Evolutionary conservation across 2,113 vertebrate genomes (phyloP).

Genomic region (Phalacrocorax pelagicus): DNA sequence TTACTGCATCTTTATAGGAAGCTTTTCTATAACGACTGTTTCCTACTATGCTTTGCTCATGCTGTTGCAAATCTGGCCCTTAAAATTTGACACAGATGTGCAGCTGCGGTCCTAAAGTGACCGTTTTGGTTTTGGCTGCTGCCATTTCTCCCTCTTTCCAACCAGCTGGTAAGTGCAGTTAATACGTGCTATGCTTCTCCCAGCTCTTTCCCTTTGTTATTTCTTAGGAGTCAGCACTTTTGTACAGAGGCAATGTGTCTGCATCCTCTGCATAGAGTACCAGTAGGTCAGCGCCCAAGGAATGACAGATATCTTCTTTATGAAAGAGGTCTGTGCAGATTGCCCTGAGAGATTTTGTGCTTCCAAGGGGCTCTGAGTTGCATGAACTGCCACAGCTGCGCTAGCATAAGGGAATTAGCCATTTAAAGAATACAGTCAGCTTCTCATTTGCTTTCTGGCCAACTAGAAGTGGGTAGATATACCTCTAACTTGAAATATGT

Average conservation of each 20-base stretch:
- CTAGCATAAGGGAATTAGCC: background rate
- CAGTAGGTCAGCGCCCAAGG: background rate
- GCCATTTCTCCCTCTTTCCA: background rate
- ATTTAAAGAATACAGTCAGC: background rate
- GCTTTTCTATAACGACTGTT: background rate
- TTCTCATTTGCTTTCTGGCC: background rate
- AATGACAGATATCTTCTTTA: background rate
- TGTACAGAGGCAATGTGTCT: background rate
- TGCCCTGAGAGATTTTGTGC: background rate
- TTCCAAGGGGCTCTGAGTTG: background rate
- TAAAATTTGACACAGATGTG: background rate
- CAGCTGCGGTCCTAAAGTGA: background rate
- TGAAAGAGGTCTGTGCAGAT: background rate
- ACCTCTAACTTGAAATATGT: background rate
- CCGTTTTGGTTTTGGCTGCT: background rate
- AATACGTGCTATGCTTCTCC: background rate
- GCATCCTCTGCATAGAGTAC: background rate
- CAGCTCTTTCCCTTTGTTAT: background rate
- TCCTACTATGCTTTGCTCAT: background rate
- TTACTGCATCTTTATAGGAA: background rate
- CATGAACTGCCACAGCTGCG: background rate
- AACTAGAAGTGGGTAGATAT: background rate
- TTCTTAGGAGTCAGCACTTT: background rate
- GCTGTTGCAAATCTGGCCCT: background rate
- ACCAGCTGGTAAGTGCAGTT: background rate